A percentile compares a stretch with the other conserved stretches of the same genome.
Evolutionary conservation across 2,113 vertebrate species (phyloP).

Genomic region (Dasyprocta punctata): DNA sequence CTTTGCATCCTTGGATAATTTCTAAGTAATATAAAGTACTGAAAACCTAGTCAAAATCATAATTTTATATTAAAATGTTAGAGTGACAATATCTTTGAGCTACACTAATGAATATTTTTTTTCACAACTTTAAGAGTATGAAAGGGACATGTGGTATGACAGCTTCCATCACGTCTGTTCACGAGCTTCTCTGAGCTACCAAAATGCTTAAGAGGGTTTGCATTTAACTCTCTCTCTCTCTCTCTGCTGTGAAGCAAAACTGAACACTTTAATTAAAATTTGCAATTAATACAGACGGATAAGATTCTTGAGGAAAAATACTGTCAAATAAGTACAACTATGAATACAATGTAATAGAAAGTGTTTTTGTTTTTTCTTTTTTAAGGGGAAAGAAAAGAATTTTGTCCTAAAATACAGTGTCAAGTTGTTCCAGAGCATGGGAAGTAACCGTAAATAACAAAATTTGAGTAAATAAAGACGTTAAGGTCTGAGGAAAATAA

Average conservation of each 20-base stretch:
- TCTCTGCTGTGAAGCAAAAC: background rate
- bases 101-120: background rate
- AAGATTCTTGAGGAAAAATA: background rate
- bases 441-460: background rate
- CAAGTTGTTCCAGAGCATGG: background rate
- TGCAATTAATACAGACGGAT: background rate
- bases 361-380: background rate
- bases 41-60: background rate
- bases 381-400: background rate
- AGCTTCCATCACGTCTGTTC: background rate
- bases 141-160: background rate
- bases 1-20: background rate
- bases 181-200: background rate
- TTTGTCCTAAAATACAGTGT: background rate
- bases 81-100: background rate
- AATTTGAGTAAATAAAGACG: background rate
- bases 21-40: background rate
- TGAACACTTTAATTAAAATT: background rate
- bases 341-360: background rate
- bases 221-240: background rate
- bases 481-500: background rate
- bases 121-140: background rate
- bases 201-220: background rate
- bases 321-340: background rate
- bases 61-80: slow-evolving; percentile 28